phyloP scores from a whole-genome alignment of 2,888 invertebrate species.

The Bugulina stolonifera region DNA sequence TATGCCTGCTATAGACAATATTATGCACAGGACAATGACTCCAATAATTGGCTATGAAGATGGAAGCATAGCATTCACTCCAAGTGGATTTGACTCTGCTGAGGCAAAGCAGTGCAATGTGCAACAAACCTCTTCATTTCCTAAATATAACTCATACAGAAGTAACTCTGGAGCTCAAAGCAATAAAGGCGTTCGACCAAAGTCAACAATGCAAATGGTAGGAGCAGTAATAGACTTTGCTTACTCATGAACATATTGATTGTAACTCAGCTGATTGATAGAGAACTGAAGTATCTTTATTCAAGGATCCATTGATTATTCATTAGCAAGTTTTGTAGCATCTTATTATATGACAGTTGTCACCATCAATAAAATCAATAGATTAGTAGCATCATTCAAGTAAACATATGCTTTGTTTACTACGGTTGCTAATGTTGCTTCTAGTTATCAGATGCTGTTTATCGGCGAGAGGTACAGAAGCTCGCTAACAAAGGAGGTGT shows the following conservation, averaged over 20 bases:
- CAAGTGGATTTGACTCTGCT: neutral
- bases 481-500: neutral
- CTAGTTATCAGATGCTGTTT: slow-evolving; percentile 2
- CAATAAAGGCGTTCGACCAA: neutral
- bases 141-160: no score
- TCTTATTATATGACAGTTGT: no score
- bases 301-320: neutral
- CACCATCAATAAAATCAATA: no score
- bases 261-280: neutral
- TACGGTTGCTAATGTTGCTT: neutral
- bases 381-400: neutral
- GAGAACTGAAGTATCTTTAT: neutral
- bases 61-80: neutral
- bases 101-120: no score
- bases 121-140: no score
- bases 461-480: slow-evolving; percentile 14
- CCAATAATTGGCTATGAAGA: neutral
- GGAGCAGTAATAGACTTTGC: neutral
- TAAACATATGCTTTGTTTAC: neutral
- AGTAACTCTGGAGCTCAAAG: neutral
- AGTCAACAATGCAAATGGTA: slow-evolving; percentile 20
- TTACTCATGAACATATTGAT: neutral
- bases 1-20: slow-evolving; percentile 14
- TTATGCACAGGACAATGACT: slow-evolving; percentile 8
- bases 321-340: no score